phyloP scores from a whole-genome alignment of 2,113 vertebrate species.

The Oryctolagus cuniculus region mOryCun1.1 NC_091442.1:35234001-35234500 shows the following conservation, averaged over 20 bases:
- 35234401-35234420: background rate
- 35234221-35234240: constrained; percentile 76
- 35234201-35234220: background rate
- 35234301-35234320: background rate
- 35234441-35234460: background rate
- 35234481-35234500: background rate
- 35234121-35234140: constrained; percentile 77
- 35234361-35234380: background rate
- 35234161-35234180: constrained; percentile 83
- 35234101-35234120: constrained; percentile 65
- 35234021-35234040: background rate
- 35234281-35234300: background rate
- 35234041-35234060: constrained; percentile 75
- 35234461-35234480: background rate
- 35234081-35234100: constrained; percentile 67
- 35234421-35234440: background rate
- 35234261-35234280: background rate
- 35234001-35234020: constrained; percentile 9
- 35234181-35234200: constrained; percentile 72
- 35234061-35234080: constrained; percentile 74
- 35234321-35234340: background rate
- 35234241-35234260: constrained; percentile 82
- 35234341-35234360: background rate
- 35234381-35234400: background rate
- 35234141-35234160: constrained; percentile 82